These are phyloP conservation scores for Doris montereyensis DNA, from an alignment of 2,888 invertebrate genomes.

Conservation along the genomic window DNA sequence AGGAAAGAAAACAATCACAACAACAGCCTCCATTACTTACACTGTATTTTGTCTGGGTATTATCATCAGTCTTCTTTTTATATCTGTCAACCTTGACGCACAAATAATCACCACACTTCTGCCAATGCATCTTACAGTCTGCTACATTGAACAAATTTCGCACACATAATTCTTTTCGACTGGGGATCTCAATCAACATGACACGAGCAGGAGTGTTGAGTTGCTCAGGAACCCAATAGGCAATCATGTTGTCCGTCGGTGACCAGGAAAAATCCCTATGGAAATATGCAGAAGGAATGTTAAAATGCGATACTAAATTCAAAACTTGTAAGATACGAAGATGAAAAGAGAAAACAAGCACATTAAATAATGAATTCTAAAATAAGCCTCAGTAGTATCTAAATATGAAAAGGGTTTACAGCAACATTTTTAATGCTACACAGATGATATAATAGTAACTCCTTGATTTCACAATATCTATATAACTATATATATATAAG, in stretches of 20 bases:
- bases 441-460: too few species aligned
- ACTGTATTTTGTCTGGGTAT: conserved; percentile 90
- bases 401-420: too few species aligned
- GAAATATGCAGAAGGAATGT: too few species aligned
- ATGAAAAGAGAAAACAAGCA: too few species aligned
- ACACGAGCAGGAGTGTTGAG: conserved; percentile 94
- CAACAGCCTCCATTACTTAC: conserved; percentile 72
- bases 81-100: conserved; percentile 95
- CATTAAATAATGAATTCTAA: too few species aligned
- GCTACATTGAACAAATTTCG: conserved; percentile 98
- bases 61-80: conserved; percentile 88
- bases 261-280: conserved; percentile 96
- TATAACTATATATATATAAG: too few species aligned
- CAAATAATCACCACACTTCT: conserved; percentile 96
- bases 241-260: conserved; percentile 94
- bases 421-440: too few species aligned
- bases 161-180: conserved; percentile 78
- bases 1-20: background rate
- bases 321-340: too few species aligned
- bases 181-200: conserved; percentile 92
- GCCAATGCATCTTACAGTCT: conserved; percentile 99
- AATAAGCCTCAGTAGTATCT: too few species aligned
- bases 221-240: conserved; percentile 98
- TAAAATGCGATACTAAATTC: too few species aligned
- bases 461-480: too few species aligned